A percentile compares a stretch with the other conserved stretches of the same genome.
These are phyloP conservation scores for Conger conger DNA, from an alignment of 2,113 vertebrate species.

Conservation along the genomic window DNA sequence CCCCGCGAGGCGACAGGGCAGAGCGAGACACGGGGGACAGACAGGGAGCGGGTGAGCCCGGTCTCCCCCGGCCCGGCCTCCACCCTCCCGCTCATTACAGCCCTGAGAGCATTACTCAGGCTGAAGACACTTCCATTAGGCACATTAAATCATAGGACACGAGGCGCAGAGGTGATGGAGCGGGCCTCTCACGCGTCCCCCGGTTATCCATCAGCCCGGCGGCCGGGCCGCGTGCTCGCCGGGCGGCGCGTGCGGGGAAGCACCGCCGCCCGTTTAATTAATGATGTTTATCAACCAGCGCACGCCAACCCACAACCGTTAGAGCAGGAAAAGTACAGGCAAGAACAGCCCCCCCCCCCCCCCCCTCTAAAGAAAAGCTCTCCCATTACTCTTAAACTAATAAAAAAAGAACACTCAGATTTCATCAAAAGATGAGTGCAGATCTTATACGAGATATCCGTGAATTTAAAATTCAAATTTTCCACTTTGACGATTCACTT, in stretches of 20 bases:
- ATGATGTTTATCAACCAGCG: slow-evolving; percentile 27
- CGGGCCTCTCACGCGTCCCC: slow-evolving; percentile 28
- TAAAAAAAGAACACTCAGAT: not conserved
- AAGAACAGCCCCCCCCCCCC: not conserved
- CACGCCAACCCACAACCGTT: not conserved
- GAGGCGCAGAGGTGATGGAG: slow-evolving; percentile 52
- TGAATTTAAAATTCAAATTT: not conserved
- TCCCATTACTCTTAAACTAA: not conserved
- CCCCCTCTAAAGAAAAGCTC: not conserved
- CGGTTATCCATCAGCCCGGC: not conserved
- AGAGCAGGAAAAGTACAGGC: not conserved
- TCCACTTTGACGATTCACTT: not conserved
- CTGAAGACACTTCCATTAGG: slow-evolving; percentile 52
- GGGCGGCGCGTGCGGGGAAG: not conserved
- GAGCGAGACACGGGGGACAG: too few species aligned
- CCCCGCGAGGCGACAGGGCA: too few species aligned
- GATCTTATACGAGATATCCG: not conserved
- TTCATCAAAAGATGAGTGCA: too few species aligned
- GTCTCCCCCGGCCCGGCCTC: slow-evolving; percentile 51
- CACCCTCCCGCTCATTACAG: slow-evolving; percentile 41
- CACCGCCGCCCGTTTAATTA: slow-evolving; percentile 38
- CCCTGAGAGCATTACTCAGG: slow-evolving; percentile 53
- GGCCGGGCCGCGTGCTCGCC: not conserved
- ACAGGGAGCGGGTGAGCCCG: slow-evolving; percentile 34
- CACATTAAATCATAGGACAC: slow-evolving; percentile 53